Percentiles rank a stretch among this genome's conserved stretches.
Evolutionary conservation across 2,888 invertebrate genomes (phyloP).

Genomic region (Pimpla rufipes): DNA sequence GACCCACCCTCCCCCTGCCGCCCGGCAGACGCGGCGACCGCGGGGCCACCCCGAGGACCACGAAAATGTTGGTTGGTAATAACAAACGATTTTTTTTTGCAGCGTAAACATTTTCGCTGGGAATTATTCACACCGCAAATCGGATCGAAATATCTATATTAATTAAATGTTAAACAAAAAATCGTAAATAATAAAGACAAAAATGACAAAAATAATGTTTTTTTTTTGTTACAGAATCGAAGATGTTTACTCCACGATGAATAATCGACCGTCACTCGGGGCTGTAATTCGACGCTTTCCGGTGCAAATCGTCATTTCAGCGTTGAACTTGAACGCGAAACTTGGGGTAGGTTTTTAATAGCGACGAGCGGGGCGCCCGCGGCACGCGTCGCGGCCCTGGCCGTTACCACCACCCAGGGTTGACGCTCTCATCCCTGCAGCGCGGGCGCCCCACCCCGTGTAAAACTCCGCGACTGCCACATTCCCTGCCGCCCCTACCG

Average conservation of each 20-base stretch:
- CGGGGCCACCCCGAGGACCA: conserved; percentile 15
- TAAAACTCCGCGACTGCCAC: conserved; percentile 4
- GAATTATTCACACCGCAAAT: not conserved
- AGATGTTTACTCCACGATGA: not conserved
- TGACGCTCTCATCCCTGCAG: conserved; percentile 42
- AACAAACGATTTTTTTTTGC: not conserved
- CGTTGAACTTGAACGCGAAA: conserved; percentile 66
- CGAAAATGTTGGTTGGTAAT: not conserved
- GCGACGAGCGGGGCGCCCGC: conserved; percentile 31
- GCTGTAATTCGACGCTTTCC: not conserved
- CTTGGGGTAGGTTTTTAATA: conserved; percentile 69
- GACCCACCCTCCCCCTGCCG: not conserved
- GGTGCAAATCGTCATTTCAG: not conserved
- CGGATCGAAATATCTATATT: not conserved
- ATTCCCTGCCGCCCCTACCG: conserved; percentile 19
- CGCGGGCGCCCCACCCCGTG: conserved; percentile 5
- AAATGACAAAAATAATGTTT: no score
- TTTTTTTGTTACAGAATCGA: not conserved
- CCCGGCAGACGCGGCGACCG: not conserved
- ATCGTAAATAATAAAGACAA: not conserved
- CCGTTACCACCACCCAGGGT: conserved; percentile 52
- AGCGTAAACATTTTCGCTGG: not conserved
- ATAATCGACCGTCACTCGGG: not conserved
- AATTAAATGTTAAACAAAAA: not conserved
- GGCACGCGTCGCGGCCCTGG: conserved; percentile 50